Base-by-base conservation (phyloP, 1,140 invertebrate genomes). In the Aphelinus certus region DNA sequence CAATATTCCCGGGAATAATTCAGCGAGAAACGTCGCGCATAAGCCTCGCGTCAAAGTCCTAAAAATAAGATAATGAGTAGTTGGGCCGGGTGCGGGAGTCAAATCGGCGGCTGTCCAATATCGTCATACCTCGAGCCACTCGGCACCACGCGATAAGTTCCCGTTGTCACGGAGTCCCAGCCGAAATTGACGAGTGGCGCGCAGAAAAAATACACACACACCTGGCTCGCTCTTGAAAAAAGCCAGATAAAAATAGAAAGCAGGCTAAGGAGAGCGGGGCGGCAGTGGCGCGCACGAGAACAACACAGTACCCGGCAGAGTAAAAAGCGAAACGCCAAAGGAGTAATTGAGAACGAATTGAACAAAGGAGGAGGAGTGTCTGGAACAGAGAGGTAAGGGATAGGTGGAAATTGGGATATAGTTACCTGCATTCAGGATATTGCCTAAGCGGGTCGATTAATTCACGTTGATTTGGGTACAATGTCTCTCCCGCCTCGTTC, bases 141-240 rank as follows among this genome's bases (percentile, higher is more conserved):
- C 51, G 26, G 1, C 64, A 42, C 3, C 26, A 26, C 3, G 64
- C 51, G 1, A 43, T 43, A 56, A 42, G 42, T n/a, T 2, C 45
- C 26, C 42, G 3, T 48, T 57, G 42, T 66, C 46, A 51, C 45
- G 47, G 26, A 26, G 26, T 26, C 26, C 26, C 56, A 61, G 74
- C 69, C 51, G 49, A 64, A 56, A 76, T 68, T 75, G 62, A 76
- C 70, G 49, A 76, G 63, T 66, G 47, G 51, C 42, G 26, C 48
- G 73, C 72, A 66, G 70, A 75, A 55, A 73, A 69, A 79, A 57
- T 72, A 48, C 76, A 62, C 77, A 66, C 78, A 76, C 76, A 81
- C 77, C 71, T 79, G 74, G 76, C 48, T 57, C 64, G 57, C 26
- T 26, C 26, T 26, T 26, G 47, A 56, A 68, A 71, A 57, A 47